phyloP scores from a whole-genome alignment of 2,797 vertebrate genomes.

The Lutra lutra region DNA sequence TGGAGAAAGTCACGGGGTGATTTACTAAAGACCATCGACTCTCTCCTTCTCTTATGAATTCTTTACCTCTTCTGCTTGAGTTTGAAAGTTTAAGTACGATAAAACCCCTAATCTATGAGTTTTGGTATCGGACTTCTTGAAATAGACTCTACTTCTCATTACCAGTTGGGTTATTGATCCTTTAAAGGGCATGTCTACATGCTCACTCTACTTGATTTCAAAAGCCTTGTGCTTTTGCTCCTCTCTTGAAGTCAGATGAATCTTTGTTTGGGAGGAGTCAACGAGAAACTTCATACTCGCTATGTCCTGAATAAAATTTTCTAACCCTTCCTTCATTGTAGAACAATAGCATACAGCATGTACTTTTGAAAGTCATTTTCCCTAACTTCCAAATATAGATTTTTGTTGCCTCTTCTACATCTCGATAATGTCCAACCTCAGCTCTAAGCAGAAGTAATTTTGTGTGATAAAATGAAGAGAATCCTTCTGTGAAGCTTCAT shows the following conservation, averaged over 20 bases:
- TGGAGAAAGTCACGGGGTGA: background rate
- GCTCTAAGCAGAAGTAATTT: background rate
- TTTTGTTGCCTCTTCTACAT: background rate
- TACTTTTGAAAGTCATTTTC: background rate
- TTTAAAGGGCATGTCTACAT: background rate
- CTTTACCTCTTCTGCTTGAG: background rate
- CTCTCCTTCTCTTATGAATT: conserved; percentile 26
- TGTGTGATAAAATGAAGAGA: background rate
- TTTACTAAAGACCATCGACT: conserved; percentile 30
- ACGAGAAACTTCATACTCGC: background rate
- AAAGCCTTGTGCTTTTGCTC: background rate
- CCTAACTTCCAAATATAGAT: background rate
- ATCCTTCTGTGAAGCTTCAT: background rate
- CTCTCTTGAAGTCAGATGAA: conserved; percentile 37
- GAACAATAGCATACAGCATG: background rate
- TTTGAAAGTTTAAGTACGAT: conserved; percentile 46
- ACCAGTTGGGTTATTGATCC: conserved; percentile 47
- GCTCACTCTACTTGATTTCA: background rate
- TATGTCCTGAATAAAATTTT: background rate
- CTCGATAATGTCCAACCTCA: background rate
- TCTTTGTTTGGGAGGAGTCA: conserved; percentile 30
- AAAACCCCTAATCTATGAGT: conserved; percentile 29
- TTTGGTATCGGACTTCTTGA: conserved; percentile 27
- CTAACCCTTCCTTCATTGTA: background rate
- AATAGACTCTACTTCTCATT: conserved; percentile 51